Evolutionary conservation across 1,140 invertebrate species (phyloP), one percentile per base, ranked within the genome.

Genomic region (Protaetia brevitarsis): DNA sequence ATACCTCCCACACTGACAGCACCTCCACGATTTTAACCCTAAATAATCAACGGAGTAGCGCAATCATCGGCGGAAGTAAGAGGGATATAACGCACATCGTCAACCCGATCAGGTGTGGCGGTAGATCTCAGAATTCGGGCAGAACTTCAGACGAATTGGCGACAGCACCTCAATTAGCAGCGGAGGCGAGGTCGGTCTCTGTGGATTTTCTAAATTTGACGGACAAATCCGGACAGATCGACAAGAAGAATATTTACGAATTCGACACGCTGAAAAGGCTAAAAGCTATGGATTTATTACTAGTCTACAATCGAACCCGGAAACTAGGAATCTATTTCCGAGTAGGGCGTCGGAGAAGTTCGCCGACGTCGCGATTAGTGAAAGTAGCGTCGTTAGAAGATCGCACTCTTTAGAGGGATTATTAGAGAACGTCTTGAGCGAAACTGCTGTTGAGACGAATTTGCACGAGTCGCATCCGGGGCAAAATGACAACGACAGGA

Each of bases 81-180:
- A 81, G 88, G 75, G 88, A 90, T 75, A 88, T 92, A 59, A 87
- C 88, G 4, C 85, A 89, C 67, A 91, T 92, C 69, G 88, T 92
- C 30, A 93, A 93, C 77, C 88, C 89, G 2, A 92, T 93, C 29
- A 75, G 82, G 77, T 79, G 77, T 61, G 80, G 80, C 62, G 68
- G 58, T 63, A 64, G 59, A 26, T 58, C 60, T 19, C 62, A 41
- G 36, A 56, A 67, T 26, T 29, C 37, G 6, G 34, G 64, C 23
- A 41, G 66, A 6, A 61, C 11, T 27, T 29, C 3, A 34, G 65
- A 26, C 63, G 63, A 23, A 69, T 71, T 27, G 29, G 64, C 36
- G 69, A 72, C 62, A 67, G 66, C 26, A 69, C 67, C 23, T 84
- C 84, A 85, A 69, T 77, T 89, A 63, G 86, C 84, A 0, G 84